Percentiles rank a stretch among this genome's conserved stretches.
Conservation (phyloP, 2,113 vertebrate genomes). For the Anas platyrhynchos region DNA sequence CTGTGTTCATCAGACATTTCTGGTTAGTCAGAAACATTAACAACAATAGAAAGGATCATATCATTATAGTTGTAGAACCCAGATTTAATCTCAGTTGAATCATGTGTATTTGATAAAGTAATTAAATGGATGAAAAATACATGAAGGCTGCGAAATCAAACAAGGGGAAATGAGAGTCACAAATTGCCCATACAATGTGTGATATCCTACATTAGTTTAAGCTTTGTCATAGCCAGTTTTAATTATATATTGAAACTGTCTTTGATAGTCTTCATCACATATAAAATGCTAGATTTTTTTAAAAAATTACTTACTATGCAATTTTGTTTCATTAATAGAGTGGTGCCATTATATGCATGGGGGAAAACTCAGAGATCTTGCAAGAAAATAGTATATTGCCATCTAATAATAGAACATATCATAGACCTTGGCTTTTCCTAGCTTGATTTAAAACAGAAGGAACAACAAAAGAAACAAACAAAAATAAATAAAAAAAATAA, state of each 20-base stretch:
- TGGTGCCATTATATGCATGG: background rate
- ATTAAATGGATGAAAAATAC: background rate
- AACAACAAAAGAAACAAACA: background rate
- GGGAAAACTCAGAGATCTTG: background rate
- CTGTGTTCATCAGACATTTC: no score
- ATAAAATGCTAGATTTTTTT: background rate
- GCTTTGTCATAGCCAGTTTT: background rate
- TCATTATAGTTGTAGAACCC: background rate
- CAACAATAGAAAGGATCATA: background rate
- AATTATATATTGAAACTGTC: background rate
- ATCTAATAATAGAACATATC: background rate
- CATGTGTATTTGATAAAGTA: background rate
- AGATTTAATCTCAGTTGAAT: background rate
- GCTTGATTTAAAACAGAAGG: background rate
- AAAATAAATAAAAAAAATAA: background rate
- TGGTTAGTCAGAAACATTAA: background rate
- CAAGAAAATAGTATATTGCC: background rate
- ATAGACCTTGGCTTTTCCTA: background rate
- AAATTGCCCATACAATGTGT: background rate
- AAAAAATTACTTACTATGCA: background rate
- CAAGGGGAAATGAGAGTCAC: background rate
- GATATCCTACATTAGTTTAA: background rate
- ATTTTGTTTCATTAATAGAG: background rate
- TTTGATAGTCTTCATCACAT: background rate
- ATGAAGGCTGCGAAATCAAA: background rate